These are phyloP conservation scores for Oryzias curvinotus DNA, from an alignment of 2,113 vertebrate species.

Conservation along the genomic window DNA sequence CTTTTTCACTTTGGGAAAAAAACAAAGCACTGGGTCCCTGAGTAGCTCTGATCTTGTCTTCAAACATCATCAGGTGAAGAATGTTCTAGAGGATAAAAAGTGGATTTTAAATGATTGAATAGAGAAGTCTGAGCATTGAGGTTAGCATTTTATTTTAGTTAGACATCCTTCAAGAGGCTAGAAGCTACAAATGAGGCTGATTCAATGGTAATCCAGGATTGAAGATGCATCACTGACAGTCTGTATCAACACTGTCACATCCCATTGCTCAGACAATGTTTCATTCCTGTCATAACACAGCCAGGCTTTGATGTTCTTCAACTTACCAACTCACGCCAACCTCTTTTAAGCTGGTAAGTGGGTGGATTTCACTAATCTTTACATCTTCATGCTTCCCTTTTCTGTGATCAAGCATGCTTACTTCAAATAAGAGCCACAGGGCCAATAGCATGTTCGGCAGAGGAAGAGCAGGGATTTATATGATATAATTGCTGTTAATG, in stretches of 20 bases:
- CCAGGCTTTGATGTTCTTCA: conserved; percentile 60
- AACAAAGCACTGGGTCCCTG: too few relatives aligned
- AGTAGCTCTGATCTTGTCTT: too few relatives aligned
- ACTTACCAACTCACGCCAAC: conserved; percentile 47
- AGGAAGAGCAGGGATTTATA: conserved; percentile 60
- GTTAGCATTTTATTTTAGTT: conserved; percentile 46
- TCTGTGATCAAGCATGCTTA: conserved; percentile 47
- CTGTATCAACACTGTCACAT: conserved; percentile 64
- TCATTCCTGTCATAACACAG: conserved; percentile 61
- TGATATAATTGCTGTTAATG: conserved; percentile 69
- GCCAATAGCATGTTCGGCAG: conserved; percentile 55
- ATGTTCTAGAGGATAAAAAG: conserved; percentile 17
- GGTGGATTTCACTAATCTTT: conserved; percentile 61
- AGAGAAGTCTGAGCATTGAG: conserved; percentile 25
- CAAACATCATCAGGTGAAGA: conserved; percentile 7
- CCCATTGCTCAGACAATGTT: conserved; percentile 58
- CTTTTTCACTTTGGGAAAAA: too few relatives aligned
- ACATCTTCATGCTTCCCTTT: conserved; percentile 54
- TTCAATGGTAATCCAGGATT: conserved; percentile 61
- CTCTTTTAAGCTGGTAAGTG: conserved; percentile 55
- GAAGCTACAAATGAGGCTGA: conserved; percentile 46
- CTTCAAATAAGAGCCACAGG: conserved; percentile 50
- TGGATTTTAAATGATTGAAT: conserved; percentile 43
- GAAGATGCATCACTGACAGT: conserved; percentile 55
- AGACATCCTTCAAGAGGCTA: conserved; percentile 46